These are phyloP conservation scores for Phoxinus phoxinus DNA, from an alignment of 2,113 vertebrate species.

Conservation along the genomic window DNA sequence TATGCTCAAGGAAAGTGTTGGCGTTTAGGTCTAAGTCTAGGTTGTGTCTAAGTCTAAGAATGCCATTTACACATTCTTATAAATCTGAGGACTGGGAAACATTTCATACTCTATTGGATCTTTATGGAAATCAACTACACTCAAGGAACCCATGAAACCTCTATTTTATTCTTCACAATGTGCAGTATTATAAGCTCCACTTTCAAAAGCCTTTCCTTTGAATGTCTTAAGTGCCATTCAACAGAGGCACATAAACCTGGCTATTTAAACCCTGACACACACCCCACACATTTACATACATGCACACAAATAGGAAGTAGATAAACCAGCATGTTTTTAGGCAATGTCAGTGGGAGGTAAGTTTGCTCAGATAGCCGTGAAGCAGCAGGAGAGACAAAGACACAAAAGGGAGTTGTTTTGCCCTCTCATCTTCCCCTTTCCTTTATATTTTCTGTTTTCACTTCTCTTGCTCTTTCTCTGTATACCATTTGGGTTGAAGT, in stretches of 20 bases:
- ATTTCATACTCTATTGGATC: constrained; percentile 16
- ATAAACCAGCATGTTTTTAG: constrained; percentile 5
- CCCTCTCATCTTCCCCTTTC: constrained; percentile 14
- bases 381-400: constrained; percentile 1
- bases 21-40: neutral
- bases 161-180: neutral
- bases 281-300: neutral
- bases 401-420: constrained; percentile 16
- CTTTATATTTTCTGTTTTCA: neutral
- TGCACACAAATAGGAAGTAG: neutral
- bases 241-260: constrained; percentile 20
- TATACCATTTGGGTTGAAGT: constrained; percentile 24
- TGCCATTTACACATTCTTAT: neutral
- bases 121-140: constrained; percentile 8
- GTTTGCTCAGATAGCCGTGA: neutral
- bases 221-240: constrained; percentile 17
- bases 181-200: neutral
- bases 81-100: constrained; percentile 1
- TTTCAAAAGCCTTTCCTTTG: constrained; percentile 7
- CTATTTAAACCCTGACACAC: constrained; percentile 9
- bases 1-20: neutral
- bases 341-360: constrained; percentile 22
- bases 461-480: neutral
- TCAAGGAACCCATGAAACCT: constrained; percentile 19
- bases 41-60: neutral